A percentile compares a stretch with the other conserved stretches of the same genome.
These are phyloP conservation scores for Molossus alvarezi DNA, from an alignment of 2,797 vertebrate genomes.

Conservation along the genomic window DNA sequence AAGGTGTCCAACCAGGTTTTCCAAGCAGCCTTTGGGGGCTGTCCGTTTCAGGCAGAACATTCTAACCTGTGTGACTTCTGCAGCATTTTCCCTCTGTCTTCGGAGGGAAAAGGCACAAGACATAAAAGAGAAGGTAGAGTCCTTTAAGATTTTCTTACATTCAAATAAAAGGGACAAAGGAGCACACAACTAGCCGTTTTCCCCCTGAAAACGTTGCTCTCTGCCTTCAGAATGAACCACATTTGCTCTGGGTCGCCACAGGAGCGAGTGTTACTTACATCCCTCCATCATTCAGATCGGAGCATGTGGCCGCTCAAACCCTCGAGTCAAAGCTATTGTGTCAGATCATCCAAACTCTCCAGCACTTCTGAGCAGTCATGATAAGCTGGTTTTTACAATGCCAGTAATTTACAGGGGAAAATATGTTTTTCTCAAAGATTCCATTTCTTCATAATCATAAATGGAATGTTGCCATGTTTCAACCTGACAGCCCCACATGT, in stretches of 20 bases:
- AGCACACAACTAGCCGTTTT: neutral
- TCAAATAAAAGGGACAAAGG: neutral
- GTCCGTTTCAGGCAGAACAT: neutral
- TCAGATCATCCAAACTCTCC: conserved; percentile 36
- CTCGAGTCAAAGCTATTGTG: conserved; percentile 36
- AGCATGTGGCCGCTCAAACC: conserved; percentile 24
- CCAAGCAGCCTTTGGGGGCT: neutral
- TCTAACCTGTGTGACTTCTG: neutral
- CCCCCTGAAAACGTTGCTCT: neutral
- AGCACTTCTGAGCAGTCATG: conserved; percentile 21
- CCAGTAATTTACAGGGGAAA: conserved; percentile 60
- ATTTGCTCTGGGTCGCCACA: neutral
- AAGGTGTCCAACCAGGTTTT: neutral
- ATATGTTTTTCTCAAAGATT: conserved; percentile 50
- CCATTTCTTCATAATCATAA: conserved; percentile 70
- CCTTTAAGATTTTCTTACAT: conserved; percentile 7
- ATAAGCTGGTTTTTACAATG: conserved; percentile 57
- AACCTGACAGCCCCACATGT: conserved; percentile 7
- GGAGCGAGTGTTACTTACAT: neutral
- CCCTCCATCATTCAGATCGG: neutral
- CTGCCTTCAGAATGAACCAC: neutral
- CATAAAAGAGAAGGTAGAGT: neutral
- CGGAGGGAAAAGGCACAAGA: neutral
- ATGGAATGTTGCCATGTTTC: conserved; percentile 65
- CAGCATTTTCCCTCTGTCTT: neutral